Percentiles rank a stretch among this genome's conserved stretches.
Evolutionary conservation across 2,113 vertebrate species (phyloP).

Genomic region (Condylura cristata): DNA sequence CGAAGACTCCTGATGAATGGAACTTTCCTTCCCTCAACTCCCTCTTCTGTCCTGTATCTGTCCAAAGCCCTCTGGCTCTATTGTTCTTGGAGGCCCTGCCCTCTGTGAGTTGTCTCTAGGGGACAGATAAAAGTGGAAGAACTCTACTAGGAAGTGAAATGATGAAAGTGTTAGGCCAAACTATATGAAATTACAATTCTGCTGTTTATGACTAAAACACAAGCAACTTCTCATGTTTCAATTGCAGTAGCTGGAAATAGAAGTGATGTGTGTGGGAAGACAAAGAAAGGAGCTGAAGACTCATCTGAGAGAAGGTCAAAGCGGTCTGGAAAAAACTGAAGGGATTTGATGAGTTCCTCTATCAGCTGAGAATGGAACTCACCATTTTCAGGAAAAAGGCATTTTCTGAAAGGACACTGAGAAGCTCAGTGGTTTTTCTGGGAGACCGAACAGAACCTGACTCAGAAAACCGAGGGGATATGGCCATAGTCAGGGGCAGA

Average conservation of each 20-base stretch:
- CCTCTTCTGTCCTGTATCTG: neutral
- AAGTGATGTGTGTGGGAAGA: neutral
- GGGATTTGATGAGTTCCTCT: neutral
- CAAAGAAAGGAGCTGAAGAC: neutral
- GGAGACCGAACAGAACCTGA: neutral
- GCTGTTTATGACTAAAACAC: neutral
- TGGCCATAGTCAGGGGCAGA: neutral
- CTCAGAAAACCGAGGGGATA: neutral
- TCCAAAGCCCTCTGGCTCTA: neutral
- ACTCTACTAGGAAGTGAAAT: neutral
- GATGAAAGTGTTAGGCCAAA: neutral
- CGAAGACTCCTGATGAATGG: neutral
- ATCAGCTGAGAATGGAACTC: neutral
- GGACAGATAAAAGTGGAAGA: neutral
- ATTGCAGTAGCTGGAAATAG: neutral
- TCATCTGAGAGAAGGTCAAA: neutral
- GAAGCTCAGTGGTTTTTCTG: neutral
- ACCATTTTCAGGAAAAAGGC: neutral
- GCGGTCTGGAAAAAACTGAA: neutral
- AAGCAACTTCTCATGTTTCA: neutral
- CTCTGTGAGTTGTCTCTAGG: neutral
- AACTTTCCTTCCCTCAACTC: neutral
- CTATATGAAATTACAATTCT: neutral
- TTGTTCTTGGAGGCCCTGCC: neutral
- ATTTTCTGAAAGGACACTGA: neutral